Evolutionary conservation across 2,113 vertebrate species (phyloP).

Genomic region (Numenius arquata): DNA sequence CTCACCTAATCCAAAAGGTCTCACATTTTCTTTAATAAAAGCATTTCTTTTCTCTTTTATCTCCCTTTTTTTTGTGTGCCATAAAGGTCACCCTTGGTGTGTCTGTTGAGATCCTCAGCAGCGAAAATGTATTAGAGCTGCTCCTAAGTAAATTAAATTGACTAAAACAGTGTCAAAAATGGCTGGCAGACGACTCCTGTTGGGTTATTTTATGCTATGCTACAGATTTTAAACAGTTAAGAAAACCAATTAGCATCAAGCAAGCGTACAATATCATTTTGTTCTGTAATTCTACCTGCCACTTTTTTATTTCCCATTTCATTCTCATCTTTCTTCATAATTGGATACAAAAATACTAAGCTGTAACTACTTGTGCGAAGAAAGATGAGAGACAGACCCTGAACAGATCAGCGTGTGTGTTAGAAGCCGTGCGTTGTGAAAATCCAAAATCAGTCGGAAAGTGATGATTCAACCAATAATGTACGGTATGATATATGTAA

Average conservation of each 20-base stretch:
- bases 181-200: background rate
- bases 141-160: background rate
- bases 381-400: background rate
- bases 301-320: constrained; percentile 23
- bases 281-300: constrained; percentile 28
- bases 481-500: background rate
- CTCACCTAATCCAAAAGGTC: background rate
- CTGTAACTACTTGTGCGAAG: background rate
- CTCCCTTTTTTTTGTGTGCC: background rate
- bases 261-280: background rate
- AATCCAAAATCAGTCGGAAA: background rate
- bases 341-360: constrained; percentile 21
- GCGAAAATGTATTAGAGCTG: background rate
- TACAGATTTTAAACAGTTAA: background rate
- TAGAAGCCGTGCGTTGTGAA: background rate
- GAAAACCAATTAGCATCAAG: constrained; percentile 36
- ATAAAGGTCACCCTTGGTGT: background rate
- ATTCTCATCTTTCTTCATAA: constrained; percentile 50
- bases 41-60: background rate
- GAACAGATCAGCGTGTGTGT: background rate
- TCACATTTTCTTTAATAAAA: background rate
- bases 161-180: background rate
- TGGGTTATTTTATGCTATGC: background rate
- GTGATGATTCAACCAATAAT: background rate
- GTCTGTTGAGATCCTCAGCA: background rate